A percentile compares a stretch with the other conserved stretches of the same genome.
Evolutionary conservation across 30 jellyfish, hydroid and myxozoan genomes (phyloP).

Genomic region (Haliclystus octoradiatus): DNA sequence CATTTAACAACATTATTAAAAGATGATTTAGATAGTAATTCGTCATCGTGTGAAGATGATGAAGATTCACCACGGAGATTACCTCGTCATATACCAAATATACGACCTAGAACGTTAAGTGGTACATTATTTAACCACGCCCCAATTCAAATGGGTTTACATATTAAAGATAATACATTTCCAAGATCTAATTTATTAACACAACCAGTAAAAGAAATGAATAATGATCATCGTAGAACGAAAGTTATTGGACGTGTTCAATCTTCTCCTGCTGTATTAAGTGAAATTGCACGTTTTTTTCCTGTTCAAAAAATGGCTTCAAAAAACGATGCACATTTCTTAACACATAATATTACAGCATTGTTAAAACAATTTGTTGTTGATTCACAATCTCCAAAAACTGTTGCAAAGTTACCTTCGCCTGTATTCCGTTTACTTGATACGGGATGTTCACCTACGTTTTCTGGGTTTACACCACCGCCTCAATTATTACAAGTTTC

Average conservation of each 20-base stretch:
- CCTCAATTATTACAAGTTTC: conserved; percentile 66
- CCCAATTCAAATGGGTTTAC: too few species aligned
- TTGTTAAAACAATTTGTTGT: conserved; percentile 51
- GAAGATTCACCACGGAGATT: too few species aligned
- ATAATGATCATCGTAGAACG: too few species aligned
- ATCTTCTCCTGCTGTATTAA: conserved; percentile 76
- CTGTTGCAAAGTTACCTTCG: conserved; percentile 68
- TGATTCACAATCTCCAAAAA: conserved; percentile 36
- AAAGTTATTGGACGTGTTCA: conserved; percentile 33
- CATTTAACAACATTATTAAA: too few species aligned
- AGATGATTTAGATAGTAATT: too few species aligned
- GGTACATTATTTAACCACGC: too few species aligned
- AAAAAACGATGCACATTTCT: conserved; percentile 18
- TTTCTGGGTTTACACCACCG: conserved; percentile 68
- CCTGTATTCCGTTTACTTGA: conserved; percentile 54
- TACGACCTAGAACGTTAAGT: too few species aligned
- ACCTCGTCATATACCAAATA: too few species aligned
- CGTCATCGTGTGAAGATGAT: too few species aligned
- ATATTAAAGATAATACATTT: too few species aligned
- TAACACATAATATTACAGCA: conserved; percentile 32
- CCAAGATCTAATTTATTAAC: too few species aligned
- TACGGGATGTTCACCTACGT: conserved; percentile 47
- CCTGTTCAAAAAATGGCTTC: conserved; percentile 60
- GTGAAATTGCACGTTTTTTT: conserved; percentile 60
- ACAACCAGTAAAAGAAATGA: too few species aligned